Percentiles rank a stretch among this genome's conserved stretches.
phyloP scores from a whole-genome alignment of 2,888 invertebrate genomes.

The Anodontia alba region DNA sequence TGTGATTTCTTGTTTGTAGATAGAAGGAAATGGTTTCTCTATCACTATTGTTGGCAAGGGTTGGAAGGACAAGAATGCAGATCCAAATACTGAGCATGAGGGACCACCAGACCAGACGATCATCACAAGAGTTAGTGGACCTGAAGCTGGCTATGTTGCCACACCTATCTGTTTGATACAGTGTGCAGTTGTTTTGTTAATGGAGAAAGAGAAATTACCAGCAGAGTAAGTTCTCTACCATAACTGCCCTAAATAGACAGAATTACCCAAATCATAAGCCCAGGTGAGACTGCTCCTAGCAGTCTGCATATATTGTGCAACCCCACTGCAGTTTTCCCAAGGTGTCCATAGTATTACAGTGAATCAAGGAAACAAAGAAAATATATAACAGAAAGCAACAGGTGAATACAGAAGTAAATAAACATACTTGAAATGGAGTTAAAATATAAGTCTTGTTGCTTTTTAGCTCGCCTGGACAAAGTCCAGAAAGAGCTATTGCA shows the following conservation, averaged over 20 bases:
- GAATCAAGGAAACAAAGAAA: too few species aligned
- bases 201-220: slow-evolving; percentile 92
- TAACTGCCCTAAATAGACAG: too few species aligned
- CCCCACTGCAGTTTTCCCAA: slow-evolving; percentile 1
- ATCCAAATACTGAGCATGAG: slow-evolving; percentile 87
- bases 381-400: too few species aligned
- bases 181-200: slow-evolving; percentile 91
- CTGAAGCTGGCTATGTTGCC: slow-evolving; percentile 93
- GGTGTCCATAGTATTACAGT: too few species aligned
- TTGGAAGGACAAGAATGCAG: slow-evolving; percentile 89
- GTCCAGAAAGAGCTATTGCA: too few species aligned
- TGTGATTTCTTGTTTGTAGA: too few species aligned
- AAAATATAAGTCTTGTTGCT: too few species aligned
- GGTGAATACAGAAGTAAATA: too few species aligned
- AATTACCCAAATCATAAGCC: not conserved
- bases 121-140: slow-evolving; percentile 82
- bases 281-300: too few species aligned
- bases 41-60: slow-evolving; percentile 92
- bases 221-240: slow-evolving; percentile 88
- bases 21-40: slow-evolving; percentile 88
- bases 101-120: slow-evolving; percentile 86
- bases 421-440: too few species aligned
- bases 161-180: slow-evolving; percentile 91
- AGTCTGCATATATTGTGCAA: too few species aligned
- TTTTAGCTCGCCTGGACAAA: too few species aligned